Evolutionary conservation across 2,888 invertebrate genomes (phyloP), one percentile per base, ranked within the genome.

Genomic region (Euplagia quadripunctaria): DNA sequence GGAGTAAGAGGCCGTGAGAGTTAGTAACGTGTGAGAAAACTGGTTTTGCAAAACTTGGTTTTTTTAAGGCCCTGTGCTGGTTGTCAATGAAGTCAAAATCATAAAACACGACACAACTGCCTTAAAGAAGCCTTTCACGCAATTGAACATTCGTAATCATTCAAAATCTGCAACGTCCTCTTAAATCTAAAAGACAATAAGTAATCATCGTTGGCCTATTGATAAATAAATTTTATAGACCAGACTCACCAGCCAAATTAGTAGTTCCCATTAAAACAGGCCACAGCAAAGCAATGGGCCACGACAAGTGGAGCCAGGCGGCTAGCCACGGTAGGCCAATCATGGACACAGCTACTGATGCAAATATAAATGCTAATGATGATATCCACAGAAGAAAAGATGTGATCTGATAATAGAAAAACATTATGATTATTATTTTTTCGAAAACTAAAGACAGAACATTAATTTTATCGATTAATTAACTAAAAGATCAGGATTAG

Each of bases 241-340:
- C 43, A 4, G 1, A 82, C 86, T 84, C 61, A 91, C 93, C 86
- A 4, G 92, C 87, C 63, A 89, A 87, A 42, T 88, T 87, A 0
- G 94, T 92, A n/a, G 92, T 86, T 65, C 89, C 89, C 43, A 91
- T 87, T 2, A 94, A 64, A 0, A 90, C 88, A 0, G 95, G 95
- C 94, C 94, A 94, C 49, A 94, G 81, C 64, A 93, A 77, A 0
- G 93, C 92, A 1, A 89, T 79, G 0, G 95, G 91, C 92, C 93
- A 93, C 6, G 89, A 83, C 46, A 91, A 77, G 76, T 92, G 94
- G 64, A 89, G 82, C 88, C 91, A 88, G 16, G 92, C 88, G 2
- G 86, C 75, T n/a, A 88, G 73, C 94, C 93, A 92, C 61, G 87
- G 88, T 16, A 81, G 79, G 2, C 86, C 85, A 77, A 87, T 81